A percentile compares a stretch with the other conserved stretches of the same genome.
These are phyloP conservation scores for Hypsopygia costalis DNA, from an alignment of 2,888 invertebrate genomes.

Conservation along the genomic window DNA sequence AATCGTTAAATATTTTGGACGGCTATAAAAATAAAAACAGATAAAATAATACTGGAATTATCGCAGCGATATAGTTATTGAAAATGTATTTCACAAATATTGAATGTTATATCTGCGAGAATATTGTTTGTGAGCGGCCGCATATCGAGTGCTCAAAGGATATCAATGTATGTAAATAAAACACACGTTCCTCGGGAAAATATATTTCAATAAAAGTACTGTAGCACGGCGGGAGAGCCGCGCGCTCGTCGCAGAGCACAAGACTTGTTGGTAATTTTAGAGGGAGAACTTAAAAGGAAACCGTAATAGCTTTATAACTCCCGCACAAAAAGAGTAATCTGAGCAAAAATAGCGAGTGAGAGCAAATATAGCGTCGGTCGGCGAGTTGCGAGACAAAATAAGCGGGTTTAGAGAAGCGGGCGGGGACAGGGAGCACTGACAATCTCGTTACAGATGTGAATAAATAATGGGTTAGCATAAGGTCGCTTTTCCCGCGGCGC, in stretches of 20 bases:
- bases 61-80: slow-evolving; percentile 2
- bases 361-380: slow-evolving; percentile 53
- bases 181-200: slow-evolving; percentile 34
- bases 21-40: too few relatives aligned
- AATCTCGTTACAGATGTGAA: slow-evolving; percentile 77
- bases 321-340: slow-evolving; percentile 52
- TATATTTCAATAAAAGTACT: slow-evolving; percentile 39
- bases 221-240: slow-evolving; percentile 22
- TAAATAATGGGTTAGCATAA: slow-evolving; percentile 77
- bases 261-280: slow-evolving; percentile 26
- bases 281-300: slow-evolving; percentile 44
- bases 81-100: slow-evolving; percentile 10
- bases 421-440: slow-evolving; percentile 60
- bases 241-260: slow-evolving; percentile 11
- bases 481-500: slow-evolving; percentile 49
- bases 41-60: too few relatives aligned
- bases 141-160: slow-evolving; percentile 34
- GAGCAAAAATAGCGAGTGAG: slow-evolving; percentile 52
- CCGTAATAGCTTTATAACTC: slow-evolving; percentile 56
- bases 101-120: slow-evolving; percentile 8
- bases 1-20: too few relatives aligned
- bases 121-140: slow-evolving; percentile 19
- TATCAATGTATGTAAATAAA: slow-evolving; percentile 39
- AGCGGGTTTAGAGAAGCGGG: slow-evolving; percentile 36
- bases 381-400: slow-evolving; percentile 41